Conservation (phyloP, 1,140 invertebrate species). For the Drosophila pachea region DNA sequence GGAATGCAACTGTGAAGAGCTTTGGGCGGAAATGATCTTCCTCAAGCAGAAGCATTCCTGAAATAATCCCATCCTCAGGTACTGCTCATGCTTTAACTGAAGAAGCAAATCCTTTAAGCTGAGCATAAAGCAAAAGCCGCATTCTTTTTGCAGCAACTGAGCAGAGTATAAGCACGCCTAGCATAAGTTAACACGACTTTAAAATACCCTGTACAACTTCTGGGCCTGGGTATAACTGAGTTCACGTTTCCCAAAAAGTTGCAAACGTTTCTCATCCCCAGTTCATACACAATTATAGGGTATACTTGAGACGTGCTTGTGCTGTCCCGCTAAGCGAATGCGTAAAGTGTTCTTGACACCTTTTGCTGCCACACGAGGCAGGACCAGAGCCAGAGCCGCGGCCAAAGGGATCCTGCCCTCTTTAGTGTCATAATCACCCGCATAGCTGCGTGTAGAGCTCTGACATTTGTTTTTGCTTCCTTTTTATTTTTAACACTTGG, state of each 20-base stretch:
- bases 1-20: not conserved
- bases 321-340: slow-evolving; percentile 32
- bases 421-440: slow-evolving; percentile 73
- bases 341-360: slow-evolving; percentile 43
- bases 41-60: not conserved
- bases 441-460: slow-evolving; percentile 25
- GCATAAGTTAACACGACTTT: not conserved
- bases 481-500: slow-evolving; percentile 55
- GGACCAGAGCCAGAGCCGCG: slow-evolving; percentile 18
- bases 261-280: not conserved
- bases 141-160: not conserved
- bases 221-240: no score
- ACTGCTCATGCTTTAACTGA: slow-evolving; percentile 9
- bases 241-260: no score
- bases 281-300: not conserved
- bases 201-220: not conserved
- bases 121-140: slow-evolving; percentile 6
- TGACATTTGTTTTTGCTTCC: slow-evolving; percentile 32
- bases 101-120: slow-evolving; percentile 26
- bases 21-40: not conserved
- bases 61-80: not conserved
- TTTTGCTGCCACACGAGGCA: slow-evolving; percentile 20
- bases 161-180: not conserved
- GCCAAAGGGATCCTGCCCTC: slow-evolving; percentile 42
- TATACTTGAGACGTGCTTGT: slow-evolving; percentile 3